Evolutionary conservation across 2,797 vertebrate species (phyloP).

Genomic region (Cacajao melanocephalus): DNA sequence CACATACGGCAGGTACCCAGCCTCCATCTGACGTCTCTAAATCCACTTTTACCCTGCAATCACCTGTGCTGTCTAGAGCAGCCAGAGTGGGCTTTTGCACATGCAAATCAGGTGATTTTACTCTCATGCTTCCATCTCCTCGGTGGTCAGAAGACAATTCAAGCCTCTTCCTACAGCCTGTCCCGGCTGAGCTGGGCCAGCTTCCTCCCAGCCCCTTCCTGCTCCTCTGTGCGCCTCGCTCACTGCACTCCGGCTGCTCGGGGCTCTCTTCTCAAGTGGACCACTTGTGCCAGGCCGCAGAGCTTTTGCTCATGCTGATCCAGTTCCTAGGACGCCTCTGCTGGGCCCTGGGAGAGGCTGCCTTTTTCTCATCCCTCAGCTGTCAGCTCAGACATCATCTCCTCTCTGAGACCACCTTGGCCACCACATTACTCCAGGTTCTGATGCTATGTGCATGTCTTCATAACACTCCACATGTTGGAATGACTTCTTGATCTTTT

Average conservation of each 20-base stretch:
- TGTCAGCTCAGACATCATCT: background rate
- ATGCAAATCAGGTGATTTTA: background rate
- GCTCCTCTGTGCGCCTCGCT: fast-evolving
- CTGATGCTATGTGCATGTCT: fast-evolving
- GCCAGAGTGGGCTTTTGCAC: background rate
- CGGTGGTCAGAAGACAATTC: background rate
- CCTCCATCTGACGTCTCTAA: background rate
- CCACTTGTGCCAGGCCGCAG: background rate
- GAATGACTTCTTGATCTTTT: background rate
- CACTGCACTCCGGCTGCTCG: fast-evolving
- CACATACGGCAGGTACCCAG: background rate
- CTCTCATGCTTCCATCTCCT: background rate
- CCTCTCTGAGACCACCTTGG: background rate
- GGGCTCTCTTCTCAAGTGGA: background rate
- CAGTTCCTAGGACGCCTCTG: background rate
- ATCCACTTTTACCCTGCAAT: too few species aligned
- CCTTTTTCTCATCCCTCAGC: background rate
- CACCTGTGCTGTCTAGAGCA: background rate
- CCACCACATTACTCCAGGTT: background rate
- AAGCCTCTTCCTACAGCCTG: background rate
- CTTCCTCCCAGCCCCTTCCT: background rate
- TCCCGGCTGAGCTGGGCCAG: fast-evolving
- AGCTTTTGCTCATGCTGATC: background rate
- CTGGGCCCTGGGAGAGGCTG: background rate
- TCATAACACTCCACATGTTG: background rate